Evolutionary conservation across 2,113 vertebrate genomes (phyloP).

Genomic region (Prunella himalayana): DNA sequence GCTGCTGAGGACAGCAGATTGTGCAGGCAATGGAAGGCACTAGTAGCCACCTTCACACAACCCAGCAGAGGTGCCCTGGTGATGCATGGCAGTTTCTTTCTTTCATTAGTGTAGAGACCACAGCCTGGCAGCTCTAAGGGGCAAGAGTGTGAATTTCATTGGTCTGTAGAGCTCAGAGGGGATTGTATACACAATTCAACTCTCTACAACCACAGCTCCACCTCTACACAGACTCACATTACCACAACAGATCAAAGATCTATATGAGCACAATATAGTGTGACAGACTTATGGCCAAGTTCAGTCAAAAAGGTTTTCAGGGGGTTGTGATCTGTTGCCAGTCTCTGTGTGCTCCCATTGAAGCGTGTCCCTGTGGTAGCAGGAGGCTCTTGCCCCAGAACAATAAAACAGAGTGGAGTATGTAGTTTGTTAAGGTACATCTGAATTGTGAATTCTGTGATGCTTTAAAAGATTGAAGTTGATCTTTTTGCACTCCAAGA

Average conservation of each 20-base stretch:
- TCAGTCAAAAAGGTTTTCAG: background rate
- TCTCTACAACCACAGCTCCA: background rate
- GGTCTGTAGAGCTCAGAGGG: background rate
- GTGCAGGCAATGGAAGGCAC: background rate
- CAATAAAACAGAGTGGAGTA: background rate
- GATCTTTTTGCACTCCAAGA: background rate
- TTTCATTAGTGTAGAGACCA: background rate
- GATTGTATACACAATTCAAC: accelerated
- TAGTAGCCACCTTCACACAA: background rate
- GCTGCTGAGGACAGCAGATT: background rate
- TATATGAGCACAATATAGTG: background rate
- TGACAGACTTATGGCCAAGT: background rate
- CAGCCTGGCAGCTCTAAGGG: background rate
- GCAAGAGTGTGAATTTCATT: background rate
- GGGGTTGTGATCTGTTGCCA: background rate
- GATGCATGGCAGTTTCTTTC: background rate
- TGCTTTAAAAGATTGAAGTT: background rate
- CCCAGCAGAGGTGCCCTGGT: background rate
- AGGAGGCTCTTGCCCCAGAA: background rate
- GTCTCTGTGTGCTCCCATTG: background rate
- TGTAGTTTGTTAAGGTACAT: background rate
- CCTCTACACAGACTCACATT: background rate
- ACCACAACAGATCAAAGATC: background rate
- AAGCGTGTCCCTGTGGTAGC: accelerated
- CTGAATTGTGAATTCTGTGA: background rate